Evolutionary conservation across 2,797 vertebrate genomes (phyloP).

Genomic region (Chaenodraco wilsoni): DNA sequence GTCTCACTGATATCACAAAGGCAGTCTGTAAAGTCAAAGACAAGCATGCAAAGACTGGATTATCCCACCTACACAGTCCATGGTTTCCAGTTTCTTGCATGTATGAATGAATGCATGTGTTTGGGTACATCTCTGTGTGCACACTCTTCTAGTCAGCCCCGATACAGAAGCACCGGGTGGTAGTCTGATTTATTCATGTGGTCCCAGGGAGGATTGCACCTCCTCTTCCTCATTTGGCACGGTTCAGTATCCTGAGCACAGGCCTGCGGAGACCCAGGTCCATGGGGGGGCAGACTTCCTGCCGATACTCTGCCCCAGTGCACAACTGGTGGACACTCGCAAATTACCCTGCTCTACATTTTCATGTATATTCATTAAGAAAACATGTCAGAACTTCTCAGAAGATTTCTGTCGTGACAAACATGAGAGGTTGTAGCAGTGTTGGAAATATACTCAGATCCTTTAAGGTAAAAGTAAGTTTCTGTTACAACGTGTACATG

Average conservation of each 20-base stretch:
- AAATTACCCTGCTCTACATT: conserved; percentile 67
- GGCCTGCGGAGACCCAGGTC: conserved; percentile 69
- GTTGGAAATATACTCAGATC: too few relatives aligned
- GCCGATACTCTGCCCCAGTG: conserved; percentile 55
- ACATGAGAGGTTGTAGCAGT: background rate
- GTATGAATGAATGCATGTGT: conserved; percentile 54
- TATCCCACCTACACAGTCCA: conserved; percentile 21
- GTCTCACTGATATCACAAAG: conserved; percentile 50
- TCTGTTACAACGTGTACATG: too few relatives aligned
- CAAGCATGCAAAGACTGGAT: conserved; percentile 25
- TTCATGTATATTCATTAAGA: conserved; percentile 69
- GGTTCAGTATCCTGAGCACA: conserved; percentile 71
- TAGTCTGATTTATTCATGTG: conserved; percentile 76
- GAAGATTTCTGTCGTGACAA: conserved; percentile 16
- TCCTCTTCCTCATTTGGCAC: conserved; percentile 79
- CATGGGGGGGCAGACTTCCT: conserved; percentile 60
- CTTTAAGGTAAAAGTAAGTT: too few relatives aligned
- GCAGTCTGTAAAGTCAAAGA: conserved; percentile 27
- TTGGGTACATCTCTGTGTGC: conserved; percentile 34
- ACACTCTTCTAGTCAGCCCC: conserved; percentile 43
- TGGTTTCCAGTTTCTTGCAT: conserved; percentile 32
- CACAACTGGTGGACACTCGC: conserved; percentile 61
- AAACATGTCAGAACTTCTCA: conserved; percentile 48
- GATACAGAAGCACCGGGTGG: conserved; percentile 69
- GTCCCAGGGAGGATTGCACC: conserved; percentile 68